Evolutionary conservation across 2,797 vertebrate species (phyloP).

Genomic region (Lindbergichthys nudifrons): DNA sequence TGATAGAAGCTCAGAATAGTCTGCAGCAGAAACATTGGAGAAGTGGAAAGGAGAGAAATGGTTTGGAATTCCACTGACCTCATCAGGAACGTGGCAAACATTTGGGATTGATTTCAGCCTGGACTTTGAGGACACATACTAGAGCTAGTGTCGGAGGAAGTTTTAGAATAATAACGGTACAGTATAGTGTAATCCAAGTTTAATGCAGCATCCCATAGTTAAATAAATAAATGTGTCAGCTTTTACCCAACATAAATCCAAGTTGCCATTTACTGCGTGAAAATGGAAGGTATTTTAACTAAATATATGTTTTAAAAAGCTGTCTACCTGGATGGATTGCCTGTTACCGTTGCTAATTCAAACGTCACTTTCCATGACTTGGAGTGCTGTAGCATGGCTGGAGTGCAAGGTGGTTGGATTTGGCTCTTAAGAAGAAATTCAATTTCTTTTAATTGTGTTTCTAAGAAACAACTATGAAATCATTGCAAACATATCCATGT

Average conservation of each 20-base stretch:
- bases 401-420: constrained; percentile 47
- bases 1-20: constrained; percentile 28
- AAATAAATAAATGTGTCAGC: constrained; percentile 42
- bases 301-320: constrained; percentile 51
- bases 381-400: constrained; percentile 1
- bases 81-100: constrained; percentile 64
- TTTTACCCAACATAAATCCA: constrained; percentile 40
- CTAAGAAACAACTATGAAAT: constrained; percentile 44
- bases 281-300: constrained; percentile 56
- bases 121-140: constrained; percentile 54
- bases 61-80: constrained; percentile 62
- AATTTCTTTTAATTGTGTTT: constrained; percentile 38
- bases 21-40: constrained; percentile 12
- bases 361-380: constrained; percentile 44
- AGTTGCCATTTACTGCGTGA: constrained; percentile 37
- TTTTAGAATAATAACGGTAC: constrained; percentile 56
- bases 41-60: constrained; percentile 34
- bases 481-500: constrained; percentile 33
- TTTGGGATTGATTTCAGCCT: constrained; percentile 67
- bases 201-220: constrained; percentile 23
- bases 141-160: constrained; percentile 37
- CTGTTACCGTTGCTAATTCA: constrained; percentile 40
- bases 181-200: constrained; percentile 26
- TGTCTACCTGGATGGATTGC: constrained; percentile 46
- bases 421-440: constrained; percentile 26